Conservation (phyloP, 1,140 invertebrate genomes). For the Drosophila willistoni region DNA sequence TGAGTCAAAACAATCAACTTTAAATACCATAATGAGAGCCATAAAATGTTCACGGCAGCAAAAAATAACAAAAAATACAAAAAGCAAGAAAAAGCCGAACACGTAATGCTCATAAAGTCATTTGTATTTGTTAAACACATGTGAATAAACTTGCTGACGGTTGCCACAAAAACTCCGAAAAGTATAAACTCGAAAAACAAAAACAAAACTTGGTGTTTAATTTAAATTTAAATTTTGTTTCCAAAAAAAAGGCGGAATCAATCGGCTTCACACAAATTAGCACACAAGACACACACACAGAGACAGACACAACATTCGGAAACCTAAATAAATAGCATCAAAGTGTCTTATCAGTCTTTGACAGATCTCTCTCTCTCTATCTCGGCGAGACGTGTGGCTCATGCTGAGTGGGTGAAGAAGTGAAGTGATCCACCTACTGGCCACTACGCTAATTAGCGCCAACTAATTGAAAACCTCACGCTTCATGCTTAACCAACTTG, state of each 20-base stretch:
- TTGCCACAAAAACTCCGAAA: constrained; percentile 1
- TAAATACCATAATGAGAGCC: constrained; percentile 22
- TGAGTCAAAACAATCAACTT: constrained; percentile 27
- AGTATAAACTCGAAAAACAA: too few species aligned
- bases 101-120: constrained; percentile 33
- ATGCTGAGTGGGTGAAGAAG: constrained; percentile 48
- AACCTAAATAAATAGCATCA: constrained; percentile 21
- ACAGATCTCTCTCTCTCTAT: constrained; percentile 5
- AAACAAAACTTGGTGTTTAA: background rate
- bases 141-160: constrained; percentile 26
- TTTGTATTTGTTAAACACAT: constrained; percentile 26
- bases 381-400: constrained; percentile 27
- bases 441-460: constrained; percentile 59
- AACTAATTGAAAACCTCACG: constrained; percentile 63
- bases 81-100: constrained; percentile 10
- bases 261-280: constrained; percentile 6
- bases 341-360: constrained; percentile 9
- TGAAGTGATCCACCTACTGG: constrained; percentile 41
- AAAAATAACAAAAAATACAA: constrained; percentile 18
- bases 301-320: constrained; percentile 1
- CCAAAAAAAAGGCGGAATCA: background rate
- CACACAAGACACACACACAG: background rate
- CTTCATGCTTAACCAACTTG: constrained; percentile 26
- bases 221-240: constrained; percentile 18
- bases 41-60: constrained; percentile 25